These are phyloP conservation scores for Latheticus oryzae DNA, from an alignment of 2,888 invertebrate species.

Conservation along the genomic window DNA sequence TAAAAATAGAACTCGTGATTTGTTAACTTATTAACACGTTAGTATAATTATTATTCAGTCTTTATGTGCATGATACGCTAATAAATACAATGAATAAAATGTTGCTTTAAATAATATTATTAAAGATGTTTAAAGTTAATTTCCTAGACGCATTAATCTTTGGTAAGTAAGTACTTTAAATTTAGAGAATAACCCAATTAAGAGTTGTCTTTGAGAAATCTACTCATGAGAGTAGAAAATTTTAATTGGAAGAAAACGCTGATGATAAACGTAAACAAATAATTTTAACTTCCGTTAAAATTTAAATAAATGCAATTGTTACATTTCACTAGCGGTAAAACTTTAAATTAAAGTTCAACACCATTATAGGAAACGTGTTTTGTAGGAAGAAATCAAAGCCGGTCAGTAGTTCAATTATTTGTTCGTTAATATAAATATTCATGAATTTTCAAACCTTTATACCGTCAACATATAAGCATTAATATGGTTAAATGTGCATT, in stretches of 20 bases:
- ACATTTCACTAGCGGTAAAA: too few species aligned
- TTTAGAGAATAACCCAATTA: slow-evolving; percentile 25
- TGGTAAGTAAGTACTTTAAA: slow-evolving; percentile 27
- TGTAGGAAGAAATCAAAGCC: too few species aligned
- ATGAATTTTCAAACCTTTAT: slow-evolving; percentile 22
- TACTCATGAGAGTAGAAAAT: slow-evolving; percentile 24
- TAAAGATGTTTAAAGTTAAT: slow-evolving; percentile 24
- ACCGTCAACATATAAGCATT: slow-evolving; percentile 7
- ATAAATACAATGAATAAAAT: too few species aligned
- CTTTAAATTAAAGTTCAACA: too few species aligned
- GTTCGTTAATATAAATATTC: slow-evolving; percentile 21
- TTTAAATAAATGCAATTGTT: too few species aligned
- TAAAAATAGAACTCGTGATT: too few species aligned
- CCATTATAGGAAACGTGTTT: not conserved
- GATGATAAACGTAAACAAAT: slow-evolving; percentile 18
- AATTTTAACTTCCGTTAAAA: too few species aligned
- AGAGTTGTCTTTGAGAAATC: slow-evolving; percentile 30
- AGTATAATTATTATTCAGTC: too few species aligned
- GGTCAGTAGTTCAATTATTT: slow-evolving; percentile 17
- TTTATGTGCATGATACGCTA: too few species aligned
- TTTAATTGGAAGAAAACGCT: slow-evolving; percentile 16
- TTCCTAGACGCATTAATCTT: slow-evolving; percentile 23
- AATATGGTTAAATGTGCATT: slow-evolving; percentile 21
- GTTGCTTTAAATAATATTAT: too few species aligned
- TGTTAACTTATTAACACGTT: too few species aligned